phyloP scores from a whole-genome alignment of 1,140 invertebrate genomes.

The Geopemphigus sp. region DNA sequence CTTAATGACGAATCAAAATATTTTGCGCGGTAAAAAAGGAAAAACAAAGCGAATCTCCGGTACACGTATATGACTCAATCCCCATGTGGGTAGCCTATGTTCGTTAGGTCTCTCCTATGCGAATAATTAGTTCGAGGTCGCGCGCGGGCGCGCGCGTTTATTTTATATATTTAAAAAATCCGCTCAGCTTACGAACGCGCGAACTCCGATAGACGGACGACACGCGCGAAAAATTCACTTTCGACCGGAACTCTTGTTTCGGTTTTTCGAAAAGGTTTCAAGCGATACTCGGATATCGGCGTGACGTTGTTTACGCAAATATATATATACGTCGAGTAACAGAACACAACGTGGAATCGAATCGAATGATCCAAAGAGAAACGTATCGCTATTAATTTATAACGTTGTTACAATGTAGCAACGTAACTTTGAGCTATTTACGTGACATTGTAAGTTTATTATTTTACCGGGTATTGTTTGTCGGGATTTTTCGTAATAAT shows the following conservation, averaged over 20 bases:
- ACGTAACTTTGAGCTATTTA: too few species aligned
- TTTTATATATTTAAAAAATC: constrained; percentile 21
- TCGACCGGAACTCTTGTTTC: not conserved
- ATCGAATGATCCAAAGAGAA: not conserved
- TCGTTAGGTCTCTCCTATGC: not conserved
- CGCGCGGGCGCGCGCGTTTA: not conserved
- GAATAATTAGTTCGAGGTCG: constrained; percentile 30
- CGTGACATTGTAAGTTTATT: not conserved
- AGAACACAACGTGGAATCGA: not conserved
- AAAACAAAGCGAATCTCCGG: constrained; percentile 12
- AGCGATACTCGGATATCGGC: not conserved
- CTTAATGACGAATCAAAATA: not conserved
- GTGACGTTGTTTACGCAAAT: too few species aligned
- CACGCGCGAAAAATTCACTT: not conserved
- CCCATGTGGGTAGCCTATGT: not conserved
- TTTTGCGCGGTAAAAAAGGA: not conserved
- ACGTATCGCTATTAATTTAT: not conserved
- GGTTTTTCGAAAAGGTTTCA: too few species aligned
- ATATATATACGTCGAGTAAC: too few species aligned
- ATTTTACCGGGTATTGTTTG: not conserved
- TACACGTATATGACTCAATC: not conserved
- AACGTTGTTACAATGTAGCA: too few species aligned
- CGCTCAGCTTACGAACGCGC: not conserved
- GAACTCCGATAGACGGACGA: not conserved
- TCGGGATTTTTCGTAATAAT: constrained; percentile 1